A percentile compares a stretch with the other conserved stretches of the same genome.
Evolutionary conservation across 1,140 invertebrate species (phyloP).

Genomic region (Papilio helenus): DNA sequence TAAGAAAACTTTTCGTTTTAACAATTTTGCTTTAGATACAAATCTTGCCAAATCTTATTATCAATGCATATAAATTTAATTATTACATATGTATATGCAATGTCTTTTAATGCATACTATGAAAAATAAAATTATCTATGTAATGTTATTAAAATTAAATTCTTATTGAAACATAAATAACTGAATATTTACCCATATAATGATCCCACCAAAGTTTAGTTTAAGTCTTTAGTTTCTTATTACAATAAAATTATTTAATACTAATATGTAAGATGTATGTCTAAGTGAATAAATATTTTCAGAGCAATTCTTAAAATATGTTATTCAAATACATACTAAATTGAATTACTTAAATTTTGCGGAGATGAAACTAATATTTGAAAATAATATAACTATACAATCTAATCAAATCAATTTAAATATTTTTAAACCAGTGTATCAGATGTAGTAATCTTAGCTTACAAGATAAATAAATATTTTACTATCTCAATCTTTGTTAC

Average conservation of each 20-base stretch:
- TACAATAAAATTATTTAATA: slow-evolving; percentile 47
- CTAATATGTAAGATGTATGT: slow-evolving; percentile 30
- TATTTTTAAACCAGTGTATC: slow-evolving; percentile 49
- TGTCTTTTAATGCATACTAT: not conserved
- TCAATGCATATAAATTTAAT: slow-evolving; percentile 18
- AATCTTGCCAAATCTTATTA: slow-evolving; percentile 27
- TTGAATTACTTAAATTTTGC: slow-evolving; percentile 28
- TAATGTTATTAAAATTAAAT: slow-evolving; percentile 28
- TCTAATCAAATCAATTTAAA: slow-evolving; percentile 33
- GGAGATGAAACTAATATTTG: slow-evolving; percentile 23
- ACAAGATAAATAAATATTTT: slow-evolving; percentile 17
- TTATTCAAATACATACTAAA: slow-evolving; percentile 27
- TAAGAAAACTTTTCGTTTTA: not conserved
- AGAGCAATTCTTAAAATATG: slow-evolving; percentile 10
- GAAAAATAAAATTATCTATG: not conserved
- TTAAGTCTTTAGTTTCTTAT: slow-evolving; percentile 72
- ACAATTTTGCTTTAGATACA: not conserved
- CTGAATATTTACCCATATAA: slow-evolving; percentile 76
- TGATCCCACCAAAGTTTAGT: slow-evolving; percentile 82
- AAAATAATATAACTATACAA: slow-evolving; percentile 17
- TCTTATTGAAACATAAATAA: slow-evolving; percentile 42
- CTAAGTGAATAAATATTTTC: slow-evolving; percentile 57
- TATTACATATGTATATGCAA: slow-evolving; percentile 15
- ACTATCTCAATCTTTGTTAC: not conserved
- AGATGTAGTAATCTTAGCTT: slow-evolving; percentile 34